Conservation (phyloP, 2,888 invertebrate genomes). For the Deilephila porcellus region DNA sequence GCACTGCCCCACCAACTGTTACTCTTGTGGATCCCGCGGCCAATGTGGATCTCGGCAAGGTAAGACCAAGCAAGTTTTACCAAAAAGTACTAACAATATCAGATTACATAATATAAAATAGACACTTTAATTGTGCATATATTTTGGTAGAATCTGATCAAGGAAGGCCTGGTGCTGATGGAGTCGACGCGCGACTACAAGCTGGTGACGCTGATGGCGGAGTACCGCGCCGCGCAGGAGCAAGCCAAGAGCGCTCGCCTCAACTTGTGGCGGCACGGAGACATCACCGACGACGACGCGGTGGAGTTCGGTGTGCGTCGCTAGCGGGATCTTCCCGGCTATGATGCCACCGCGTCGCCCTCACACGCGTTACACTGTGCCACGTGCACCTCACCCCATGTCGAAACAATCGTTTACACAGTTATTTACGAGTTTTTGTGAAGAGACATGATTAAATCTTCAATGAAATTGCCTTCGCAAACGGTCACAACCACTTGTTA, state of each 20-base stretch:
- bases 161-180: constrained; percentile 93
- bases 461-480: constrained; percentile 27
- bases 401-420: constrained; percentile 55
- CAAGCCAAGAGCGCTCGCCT: constrained; percentile 93
- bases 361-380: constrained; percentile 56
- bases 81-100: neutral
- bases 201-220: constrained; percentile 90
- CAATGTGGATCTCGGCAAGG: constrained; percentile 82
- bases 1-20: constrained; percentile 83
- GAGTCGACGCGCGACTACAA: constrained; percentile 93
- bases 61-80: constrained; percentile 38
- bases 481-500: constrained; percentile 14
- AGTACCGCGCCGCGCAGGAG: constrained; percentile 94
- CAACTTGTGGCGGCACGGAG: constrained; percentile 99
- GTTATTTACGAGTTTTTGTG: constrained; percentile 60
- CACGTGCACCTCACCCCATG: constrained; percentile 62
- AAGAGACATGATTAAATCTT: constrained; percentile 36
- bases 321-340: constrained; percentile 58
- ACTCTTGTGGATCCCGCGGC: constrained; percentile 81
- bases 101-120: neutral
- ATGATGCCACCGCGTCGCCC: constrained; percentile 54
- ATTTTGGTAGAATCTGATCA: constrained; percentile 88
- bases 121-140: neutral
- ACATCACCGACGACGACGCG: constrained; percentile 97
- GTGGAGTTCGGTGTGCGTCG: constrained; percentile 80